Evolutionary conservation across 2,113 vertebrate species (phyloP).

Genomic region (cat (Felis catus)): F.catus_Fca126_mat1.0 CM031416.1:106374001-106374500

Average conservation of each 20-base stretch:
- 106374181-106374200: not conserved
- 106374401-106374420: not conserved
- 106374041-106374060: not conserved
- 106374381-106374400: not conserved
- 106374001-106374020: not conserved
- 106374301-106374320: not conserved
- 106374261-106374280: not conserved
- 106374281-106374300: not conserved
- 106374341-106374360: not conserved
- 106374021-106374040: not conserved
- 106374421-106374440: not conserved
- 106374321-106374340: not conserved
- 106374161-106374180: not conserved
- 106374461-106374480: not conserved
- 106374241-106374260: not conserved
- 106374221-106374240: not conserved
- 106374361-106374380: not conserved
- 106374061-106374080: not conserved
- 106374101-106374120: not conserved
- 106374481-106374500: not conserved
- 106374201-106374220: not conserved
- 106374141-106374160: not conserved
- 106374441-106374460: not conserved
- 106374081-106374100: constrained; percentile 32
- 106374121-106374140: not conserved